Conservation (phyloP, 2,797 vertebrate species). For the Sardinella longiceps region DNA sequence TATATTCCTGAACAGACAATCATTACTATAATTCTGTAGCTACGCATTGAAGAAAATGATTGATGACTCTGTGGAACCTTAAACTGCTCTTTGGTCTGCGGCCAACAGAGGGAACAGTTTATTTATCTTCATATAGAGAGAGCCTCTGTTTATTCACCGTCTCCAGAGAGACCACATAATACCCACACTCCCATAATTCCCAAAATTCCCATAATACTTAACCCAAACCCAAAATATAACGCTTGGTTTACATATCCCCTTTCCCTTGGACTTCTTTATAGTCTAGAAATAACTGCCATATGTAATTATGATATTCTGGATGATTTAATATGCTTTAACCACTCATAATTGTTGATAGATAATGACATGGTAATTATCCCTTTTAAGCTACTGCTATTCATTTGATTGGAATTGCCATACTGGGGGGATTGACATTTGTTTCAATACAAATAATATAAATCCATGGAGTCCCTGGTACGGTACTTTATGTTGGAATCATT, state of each 20-base stretch:
- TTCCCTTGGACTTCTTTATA: conserved; percentile 3
- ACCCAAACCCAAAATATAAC: conserved; percentile 53
- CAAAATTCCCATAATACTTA: conserved; percentile 49
- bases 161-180: conserved; percentile 65
- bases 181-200: conserved; percentile 65
- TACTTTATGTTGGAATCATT: background rate
- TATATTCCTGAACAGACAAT: conserved; percentile 45
- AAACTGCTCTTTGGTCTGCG: conserved; percentile 59
- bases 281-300: background rate
- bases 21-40: conserved; percentile 59
- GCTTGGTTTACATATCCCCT: conserved; percentile 45
- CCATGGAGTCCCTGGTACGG: background rate
- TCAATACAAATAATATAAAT: background rate
- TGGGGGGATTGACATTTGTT: background rate
- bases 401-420: background rate
- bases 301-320: background rate
- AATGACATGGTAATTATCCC: conserved; percentile 12
- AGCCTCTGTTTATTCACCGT: conserved; percentile 64
- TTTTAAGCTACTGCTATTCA: background rate
- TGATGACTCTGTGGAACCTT: conserved; percentile 65
- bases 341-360: background rate
- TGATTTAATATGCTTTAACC: background rate
- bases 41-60: conserved; percentile 59
- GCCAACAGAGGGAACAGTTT: conserved; percentile 57
- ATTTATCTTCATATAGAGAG: conserved; percentile 69